Conservation (phyloP, 1,140 invertebrate species). For the Heliconius melpomene region DNA sequence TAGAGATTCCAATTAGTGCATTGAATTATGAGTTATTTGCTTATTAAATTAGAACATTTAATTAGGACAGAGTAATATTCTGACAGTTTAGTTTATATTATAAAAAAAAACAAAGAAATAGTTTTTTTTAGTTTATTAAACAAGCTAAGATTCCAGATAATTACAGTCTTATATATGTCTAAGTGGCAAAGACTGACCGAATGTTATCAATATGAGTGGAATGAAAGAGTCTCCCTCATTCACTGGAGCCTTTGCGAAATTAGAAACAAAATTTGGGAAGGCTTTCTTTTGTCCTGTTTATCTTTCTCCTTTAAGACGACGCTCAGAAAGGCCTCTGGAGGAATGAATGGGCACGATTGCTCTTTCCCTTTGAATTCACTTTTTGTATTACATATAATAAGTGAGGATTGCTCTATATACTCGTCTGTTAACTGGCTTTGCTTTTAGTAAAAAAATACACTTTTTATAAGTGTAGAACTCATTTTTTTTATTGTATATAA, state of each 20-base stretch:
- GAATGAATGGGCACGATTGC: constrained; percentile 5
- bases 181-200: background rate
- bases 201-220: background rate
- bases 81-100: too few relatives aligned
- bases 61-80: too few relatives aligned
- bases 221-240: background rate
- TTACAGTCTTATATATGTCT: background rate
- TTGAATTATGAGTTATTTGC: too few relatives aligned
- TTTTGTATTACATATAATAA: constrained; percentile 5
- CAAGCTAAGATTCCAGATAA: too few relatives aligned
- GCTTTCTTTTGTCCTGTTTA: constrained; percentile 8
- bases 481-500: too few relatives aligned
- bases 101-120: too few relatives aligned
- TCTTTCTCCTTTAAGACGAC: constrained; percentile 6
- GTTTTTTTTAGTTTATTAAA: too few relatives aligned
- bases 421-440: background rate
- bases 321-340: background rate
- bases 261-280: constrained; percentile 6
- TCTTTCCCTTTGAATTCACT: constrained; percentile 6
- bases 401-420: background rate
- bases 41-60: too few relatives aligned
- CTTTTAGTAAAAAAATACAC: too few relatives aligned
- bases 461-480: too few relatives aligned
- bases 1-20: too few relatives aligned
- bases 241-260: background rate